phyloP scores from a whole-genome alignment of 2,888 invertebrate species.

The Lithophane leautieri region DNA sequence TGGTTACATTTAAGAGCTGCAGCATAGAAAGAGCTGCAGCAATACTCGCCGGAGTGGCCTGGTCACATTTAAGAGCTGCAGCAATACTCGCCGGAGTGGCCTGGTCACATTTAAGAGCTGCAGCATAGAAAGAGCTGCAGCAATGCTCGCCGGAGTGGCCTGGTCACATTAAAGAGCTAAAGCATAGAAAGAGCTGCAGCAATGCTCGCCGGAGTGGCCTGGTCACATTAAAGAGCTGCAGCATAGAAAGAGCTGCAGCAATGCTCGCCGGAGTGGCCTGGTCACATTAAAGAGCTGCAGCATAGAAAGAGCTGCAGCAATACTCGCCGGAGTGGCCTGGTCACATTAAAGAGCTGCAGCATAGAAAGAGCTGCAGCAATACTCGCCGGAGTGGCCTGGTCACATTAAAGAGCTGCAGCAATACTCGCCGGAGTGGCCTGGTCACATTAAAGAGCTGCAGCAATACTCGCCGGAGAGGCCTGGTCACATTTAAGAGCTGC shows the following conservation, averaged over 20 bases:
- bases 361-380: background rate
- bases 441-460: background rate
- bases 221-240: no score
- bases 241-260: background rate
- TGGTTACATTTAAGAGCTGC: no score
- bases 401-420: background rate
- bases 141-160: background rate
- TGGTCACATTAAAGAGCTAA: no score
- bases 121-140: background rate
- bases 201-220: background rate
- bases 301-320: background rate
- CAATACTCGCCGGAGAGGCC: background rate
- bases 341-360: no score
- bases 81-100: background rate
- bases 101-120: no score
- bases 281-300: no score
- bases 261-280: background rate
- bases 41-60: background rate
- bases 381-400: no score
- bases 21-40: background rate
- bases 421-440: background rate
- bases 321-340: background rate
- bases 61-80: no score
- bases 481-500: no score
- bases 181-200: background rate